Base-by-base conservation (phyloP, 1,140 invertebrate species). In the Bombus sylvicola region DNA sequence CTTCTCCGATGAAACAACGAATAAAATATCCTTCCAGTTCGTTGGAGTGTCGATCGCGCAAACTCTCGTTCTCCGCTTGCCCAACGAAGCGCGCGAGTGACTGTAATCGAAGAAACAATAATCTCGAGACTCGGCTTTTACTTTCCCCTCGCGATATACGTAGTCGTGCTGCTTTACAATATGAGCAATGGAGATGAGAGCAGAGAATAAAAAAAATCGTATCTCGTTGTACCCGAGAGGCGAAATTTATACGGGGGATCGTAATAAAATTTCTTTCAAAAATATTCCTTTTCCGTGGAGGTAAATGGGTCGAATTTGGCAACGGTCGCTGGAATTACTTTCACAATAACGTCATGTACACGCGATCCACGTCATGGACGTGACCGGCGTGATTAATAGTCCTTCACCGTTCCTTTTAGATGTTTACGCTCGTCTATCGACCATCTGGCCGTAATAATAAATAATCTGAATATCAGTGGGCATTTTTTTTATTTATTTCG, bases 341-440 rank as follows among this genome's bases (percentile, higher is more conserved):
- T 85, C 83, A 85, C 83, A 80, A 85, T 62, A 85, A 64, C 83
- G 83, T 85, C 83, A 80, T 85, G 76, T 62, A 80, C 68, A 62
- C 83, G 77, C 78, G 83, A 85, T 80, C 28, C 83, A 72, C 66
- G 76, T 80, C 66, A 47, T 25, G 41, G 41, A 43, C 83, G 77
- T 73, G 83, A 85, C 77, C 57, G n/a, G 68, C 68, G 59, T 85
- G 68, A 80, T 72, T 73, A 53, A 59, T 79, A 53, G 57, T 13
- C 13, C 34, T 62, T 31, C 59, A 13, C 47, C 41, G 68, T n/a
- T 72, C 41, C 68, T 59, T 34, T 57, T 39, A 76, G 72, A 82
- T 47, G 64, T 69, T 80, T n/a, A 43, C 31, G 39, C 57, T 68
- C 9, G n/a, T 75, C n/a, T 64, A 82, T 73, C 53, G 34, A 34